Evolutionary conservation across 1,140 invertebrate species (phyloP).

Genomic region (Macrostomum lignano): DNA sequence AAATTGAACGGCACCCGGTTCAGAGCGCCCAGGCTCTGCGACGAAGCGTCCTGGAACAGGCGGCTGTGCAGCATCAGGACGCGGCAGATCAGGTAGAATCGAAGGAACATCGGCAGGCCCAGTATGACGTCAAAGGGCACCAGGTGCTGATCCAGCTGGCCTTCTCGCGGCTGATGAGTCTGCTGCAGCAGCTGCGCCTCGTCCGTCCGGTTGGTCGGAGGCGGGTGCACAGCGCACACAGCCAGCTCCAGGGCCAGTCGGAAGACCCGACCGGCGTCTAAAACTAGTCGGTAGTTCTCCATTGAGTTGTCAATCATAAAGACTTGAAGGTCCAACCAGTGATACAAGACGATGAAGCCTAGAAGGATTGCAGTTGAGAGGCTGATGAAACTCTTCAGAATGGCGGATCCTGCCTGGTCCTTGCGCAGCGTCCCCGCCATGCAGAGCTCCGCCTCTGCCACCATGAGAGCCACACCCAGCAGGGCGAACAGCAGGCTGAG

Average conservation of each 20-base stretch:
- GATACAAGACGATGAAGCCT: conserved; percentile 14
- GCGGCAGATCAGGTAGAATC: neutral
- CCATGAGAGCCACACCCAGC: conserved; percentile 16
- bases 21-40: conserved; percentile 18
- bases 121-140: neutral
- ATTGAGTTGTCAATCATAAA: conserved; percentile 21
- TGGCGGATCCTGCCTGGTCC: conserved; percentile 8
- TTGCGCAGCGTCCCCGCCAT: conserved; percentile 8
- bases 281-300: conserved; percentile 17
- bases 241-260: conserved; percentile 15
- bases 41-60: neutral
- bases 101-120: neutral
- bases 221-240: conserved; percentile 19
- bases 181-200: neutral
- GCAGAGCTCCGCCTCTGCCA: conserved; percentile 16
- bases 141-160: conserved; percentile 10
- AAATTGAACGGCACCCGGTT: conserved; percentile 24
- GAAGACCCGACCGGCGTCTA: conserved; percentile 11
- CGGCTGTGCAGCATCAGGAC: conserved; percentile 2
- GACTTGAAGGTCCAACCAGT: conserved; percentile 13
- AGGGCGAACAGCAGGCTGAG: conserved; percentile 13
- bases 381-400: conserved; percentile 14
- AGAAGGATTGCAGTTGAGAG: conserved; percentile 16
- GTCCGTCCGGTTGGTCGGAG: conserved; percentile 14
- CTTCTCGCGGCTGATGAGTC: neutral